Evolutionary conservation across 1,140 invertebrate genomes (phyloP).

Genomic region (Ceratoteleas bidentatus): DNA sequence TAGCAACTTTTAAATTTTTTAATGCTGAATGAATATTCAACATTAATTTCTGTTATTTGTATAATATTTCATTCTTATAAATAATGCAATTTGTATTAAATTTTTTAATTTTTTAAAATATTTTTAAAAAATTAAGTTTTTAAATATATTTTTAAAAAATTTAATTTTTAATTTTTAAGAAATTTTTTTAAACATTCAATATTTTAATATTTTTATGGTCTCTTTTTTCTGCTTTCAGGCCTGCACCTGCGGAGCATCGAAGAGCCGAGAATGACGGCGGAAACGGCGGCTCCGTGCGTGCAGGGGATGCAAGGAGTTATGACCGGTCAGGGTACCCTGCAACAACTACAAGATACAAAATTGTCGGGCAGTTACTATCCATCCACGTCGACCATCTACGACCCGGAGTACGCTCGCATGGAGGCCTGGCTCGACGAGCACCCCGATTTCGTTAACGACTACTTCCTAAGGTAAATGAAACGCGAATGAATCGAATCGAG

Average conservation of each 20-base stretch:
- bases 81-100: no score
- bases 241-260: constrained; percentile 90
- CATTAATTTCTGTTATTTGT: no score
- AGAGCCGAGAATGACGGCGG: constrained; percentile 87
- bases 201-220: no score
- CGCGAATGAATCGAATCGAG: no score
- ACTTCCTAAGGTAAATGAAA: constrained; percentile 96
- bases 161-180: no score
- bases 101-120: no score
- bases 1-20: no score
- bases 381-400: constrained; percentile 84
- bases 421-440: constrained; percentile 98
- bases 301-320: constrained; percentile 81
- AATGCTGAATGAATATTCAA: no score
- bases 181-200: no score
- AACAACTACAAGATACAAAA: constrained; percentile 74
- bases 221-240: constrained; percentile 85
- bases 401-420: constrained; percentile 91
- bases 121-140: no score
- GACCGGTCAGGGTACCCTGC: constrained; percentile 76
- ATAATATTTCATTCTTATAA: no score
- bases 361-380: constrained; percentile 68
- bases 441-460: constrained; percentile 96
- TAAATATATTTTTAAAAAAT: no score
- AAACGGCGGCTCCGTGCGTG: constrained; percentile 83